Evolutionary conservation across 2,888 invertebrate species (phyloP).

Genomic region (Axea sp.): DNA sequence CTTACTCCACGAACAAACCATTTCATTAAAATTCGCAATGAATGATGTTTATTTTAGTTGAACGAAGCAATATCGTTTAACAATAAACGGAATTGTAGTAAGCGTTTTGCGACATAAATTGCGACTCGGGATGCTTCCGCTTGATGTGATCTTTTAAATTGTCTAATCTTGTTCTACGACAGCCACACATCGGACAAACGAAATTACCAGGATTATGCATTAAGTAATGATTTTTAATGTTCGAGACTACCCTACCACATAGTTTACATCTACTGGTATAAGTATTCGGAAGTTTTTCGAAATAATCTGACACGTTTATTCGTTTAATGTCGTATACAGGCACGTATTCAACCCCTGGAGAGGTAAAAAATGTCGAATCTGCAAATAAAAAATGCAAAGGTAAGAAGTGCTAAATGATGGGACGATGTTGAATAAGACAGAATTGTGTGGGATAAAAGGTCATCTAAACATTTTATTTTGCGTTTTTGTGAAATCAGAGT

Average conservation of each 20-base stretch:
- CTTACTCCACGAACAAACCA: too few relatives aligned
- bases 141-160: slow-evolving; percentile 73
- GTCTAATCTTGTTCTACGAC: slow-evolving; percentile 72
- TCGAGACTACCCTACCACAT: slow-evolving; percentile 75
- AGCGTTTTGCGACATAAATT: slow-evolving; percentile 54
- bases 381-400: slow-evolving; percentile 70
- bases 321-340: slow-evolving; percentile 69
- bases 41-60: slow-evolving; percentile 1
- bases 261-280: slow-evolving; percentile 73
- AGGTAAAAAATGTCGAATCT: slow-evolving; percentile 73
- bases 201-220: slow-evolving; percentile 74
- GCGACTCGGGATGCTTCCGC: slow-evolving; percentile 71
- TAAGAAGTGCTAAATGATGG: slow-evolving; percentile 48
- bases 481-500: slow-evolving; percentile 20
- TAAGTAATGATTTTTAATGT: slow-evolving; percentile 74
- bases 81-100: slow-evolving; percentile 36
- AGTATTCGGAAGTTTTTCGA: slow-evolving; percentile 69
- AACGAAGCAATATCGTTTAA: slow-evolving; percentile 21
- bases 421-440: slow-evolving; percentile 26
- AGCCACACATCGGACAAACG: slow-evolving; percentile 74
- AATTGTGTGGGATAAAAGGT: slow-evolving; percentile 23
- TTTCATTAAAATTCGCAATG: neutral
- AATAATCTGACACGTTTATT: slow-evolving; percentile 70
- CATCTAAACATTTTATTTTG: slow-evolving; percentile 32
- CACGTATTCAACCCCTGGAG: slow-evolving; percentile 70